Evolutionary conservation across 2,888 invertebrate genomes (phyloP), one percentile per base, ranked within the genome.

Genomic region (Xanthia icteritia): DNA sequence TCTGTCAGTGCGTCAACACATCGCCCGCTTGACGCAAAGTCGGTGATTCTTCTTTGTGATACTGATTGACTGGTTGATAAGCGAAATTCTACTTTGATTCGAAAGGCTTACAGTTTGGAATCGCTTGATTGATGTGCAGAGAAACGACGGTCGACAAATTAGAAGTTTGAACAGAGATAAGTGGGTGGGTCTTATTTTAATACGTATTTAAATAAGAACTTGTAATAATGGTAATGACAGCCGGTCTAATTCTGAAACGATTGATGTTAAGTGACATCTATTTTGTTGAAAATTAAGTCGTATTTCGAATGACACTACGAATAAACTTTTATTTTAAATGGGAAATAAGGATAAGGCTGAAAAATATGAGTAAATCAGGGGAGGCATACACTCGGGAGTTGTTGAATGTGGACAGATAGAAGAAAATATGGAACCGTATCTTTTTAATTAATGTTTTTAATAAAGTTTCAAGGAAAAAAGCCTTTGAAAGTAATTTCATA

Each of bases 1-100:
- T 93, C 95, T 94, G 94, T 94, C 93, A 91, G 91, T 93, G 90
- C 92, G 93, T 94, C 92, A 91, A 93, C 93, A 92, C 92, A 92
- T 92, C 89, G 86, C 88, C 90, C 90, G 92, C 89, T 90, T 86
- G 89, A 90, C 92, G 92, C 87, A 89, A 90, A 92, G 92, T 92
- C 93, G 92, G 92, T 91, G 93, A 94, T 94, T 93, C 92, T 93
- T 94, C 94, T 92, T 92, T 92, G 91, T 92, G 92, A 93, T 92
- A 90, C 92, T 93, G 95, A 95, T 94, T 94, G 95, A 95, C 94
- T 92, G 89, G 90, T 91, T 92, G 94, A 94, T 94, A 94, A 94
- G 92, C 92, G 89, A 92, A 93, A 93, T 92, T 92, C 92, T 89
- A 92, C 92, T 90, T 91, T 93, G 91, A 92, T 91, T 90, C 88